A percentile compares a stretch with the other conserved stretches of the same genome.
Evolutionary conservation across 92 coral and sea anemone genomes (phyloP).

Genomic region (Metridium senile): DNA sequence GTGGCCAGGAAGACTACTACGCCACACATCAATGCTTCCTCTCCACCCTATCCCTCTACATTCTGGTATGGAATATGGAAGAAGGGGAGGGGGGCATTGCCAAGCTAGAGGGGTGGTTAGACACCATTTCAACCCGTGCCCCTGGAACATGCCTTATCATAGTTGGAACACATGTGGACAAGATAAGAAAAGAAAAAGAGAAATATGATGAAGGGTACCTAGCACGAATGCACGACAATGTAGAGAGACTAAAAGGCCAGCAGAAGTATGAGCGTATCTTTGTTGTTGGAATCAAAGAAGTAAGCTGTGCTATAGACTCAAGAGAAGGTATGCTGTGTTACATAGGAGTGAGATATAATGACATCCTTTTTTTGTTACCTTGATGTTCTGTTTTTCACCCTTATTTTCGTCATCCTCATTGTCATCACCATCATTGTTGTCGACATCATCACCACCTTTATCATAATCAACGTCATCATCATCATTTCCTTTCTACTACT

Average conservation of each 20-base stretch:
- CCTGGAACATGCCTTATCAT: conserved; percentile 79
- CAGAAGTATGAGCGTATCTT: conserved; percentile 67
- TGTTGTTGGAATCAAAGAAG: conserved; percentile 65
- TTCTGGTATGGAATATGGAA: conserved; percentile 91
- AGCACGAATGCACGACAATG: conserved; percentile 53
- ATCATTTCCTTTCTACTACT: too few relatives aligned
- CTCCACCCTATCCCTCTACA: conserved; percentile 85
- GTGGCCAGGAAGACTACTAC: conserved; percentile 96
- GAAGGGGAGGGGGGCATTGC: conserved; percentile 71
- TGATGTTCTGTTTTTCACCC: too few relatives aligned
- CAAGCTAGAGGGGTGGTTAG: conserved; percentile 82
- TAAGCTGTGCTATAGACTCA: conserved; percentile 74
- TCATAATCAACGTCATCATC: too few relatives aligned
- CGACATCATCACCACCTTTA: too few relatives aligned
- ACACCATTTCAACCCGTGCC: conserved; percentile 88
- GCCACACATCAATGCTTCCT: conserved; percentile 95
- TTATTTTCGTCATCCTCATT: too few relatives aligned
- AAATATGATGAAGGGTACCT: conserved; percentile 53
- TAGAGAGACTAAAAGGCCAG: conserved; percentile 50
- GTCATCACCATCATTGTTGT: too few relatives aligned
- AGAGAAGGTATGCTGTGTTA: conserved; percentile 77
- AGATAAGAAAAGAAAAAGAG: conserved; percentile 51
- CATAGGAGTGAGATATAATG: too few relatives aligned
- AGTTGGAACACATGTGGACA: conserved; percentile 96
- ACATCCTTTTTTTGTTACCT: too few relatives aligned